Base-by-base conservation (phyloP, 2,888 invertebrate genomes). In the Leptopilina syphax region DNA sequence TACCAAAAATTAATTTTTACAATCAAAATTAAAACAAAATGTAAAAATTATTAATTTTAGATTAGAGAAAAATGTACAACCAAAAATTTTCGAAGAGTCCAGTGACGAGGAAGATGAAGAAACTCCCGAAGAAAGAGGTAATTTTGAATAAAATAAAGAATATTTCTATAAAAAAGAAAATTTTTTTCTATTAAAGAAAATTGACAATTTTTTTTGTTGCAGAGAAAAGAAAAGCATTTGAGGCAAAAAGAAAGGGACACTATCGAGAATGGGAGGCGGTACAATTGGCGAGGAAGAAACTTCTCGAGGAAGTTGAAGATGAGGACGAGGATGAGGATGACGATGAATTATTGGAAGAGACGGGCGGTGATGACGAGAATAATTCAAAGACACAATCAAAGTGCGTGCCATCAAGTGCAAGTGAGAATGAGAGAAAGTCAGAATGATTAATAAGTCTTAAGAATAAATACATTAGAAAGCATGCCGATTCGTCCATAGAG, bases 231-330 rank as follows among this genome's bases (percentile, higher is more conserved):
- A 93, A 95, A 88, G 95, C 95, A 82, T 99, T 99, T 90, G 98
- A 98, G 92, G 95, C 95, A 86, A 98, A 98, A 91, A 94, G 99
- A 83, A 99, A 98, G 94, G 96, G 96, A 87, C 99, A 99, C 90
- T 99, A 99, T 92, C 98, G 99, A 92, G 99, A 99, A 92, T 99
- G 97, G 92, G 96, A 98, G 92, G 98, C 98, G 0, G 96, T 99
- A 8, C 97, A 98, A 92, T 92, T 98, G 89, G 98, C 98, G 41
- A 94, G 98, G 86, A 96, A 98, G 92, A 93, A 98, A 84, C 95
- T 98, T 93, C 95, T 97, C 85, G 96, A 98, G 89, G 98, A 98
- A 80, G 96, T 96, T 47, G 97, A 97, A 1, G 97, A 97, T 0
- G 97, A 96, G 1, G 95, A 95, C 0, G 95, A 44, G 44, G 44